Conservation (phyloP, 2,113 vertebrate genomes). For the Columbina picui region DNA sequence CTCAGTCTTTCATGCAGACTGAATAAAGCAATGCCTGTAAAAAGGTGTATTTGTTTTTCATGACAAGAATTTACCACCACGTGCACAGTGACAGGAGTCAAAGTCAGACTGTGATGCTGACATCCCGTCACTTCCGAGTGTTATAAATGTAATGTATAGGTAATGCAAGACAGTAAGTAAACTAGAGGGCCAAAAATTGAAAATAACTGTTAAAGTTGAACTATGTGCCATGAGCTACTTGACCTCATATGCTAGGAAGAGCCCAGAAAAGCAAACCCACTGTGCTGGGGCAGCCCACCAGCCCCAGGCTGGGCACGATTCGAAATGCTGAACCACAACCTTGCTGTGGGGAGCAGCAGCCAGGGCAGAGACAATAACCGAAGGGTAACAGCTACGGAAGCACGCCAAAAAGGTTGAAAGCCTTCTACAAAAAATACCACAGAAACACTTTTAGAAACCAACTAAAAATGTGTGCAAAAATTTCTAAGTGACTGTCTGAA, state of each 20-base stretch:
- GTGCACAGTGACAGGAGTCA: not conserved
- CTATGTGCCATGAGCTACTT: not conserved
- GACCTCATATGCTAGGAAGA: not conserved
- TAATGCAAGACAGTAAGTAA: not conserved
- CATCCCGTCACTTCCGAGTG: not conserved
- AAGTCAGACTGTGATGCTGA: not conserved
- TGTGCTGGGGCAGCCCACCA: not conserved
- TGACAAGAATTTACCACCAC: not conserved
- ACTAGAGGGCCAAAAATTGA: not conserved
- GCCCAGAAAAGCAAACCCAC: not conserved
- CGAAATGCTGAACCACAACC: not conserved
- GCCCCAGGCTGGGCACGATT: fast-evolving
- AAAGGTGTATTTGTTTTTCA: not conserved
- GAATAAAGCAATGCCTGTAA: not conserved
- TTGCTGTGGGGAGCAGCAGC: not conserved
- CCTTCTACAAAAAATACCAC: not conserved
- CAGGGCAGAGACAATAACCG: not conserved
- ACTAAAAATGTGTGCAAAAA: not conserved
- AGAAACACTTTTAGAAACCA: not conserved
- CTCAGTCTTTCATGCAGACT: not conserved
- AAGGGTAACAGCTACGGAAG: not conserved
- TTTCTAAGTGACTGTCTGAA: not conserved
- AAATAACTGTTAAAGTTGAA: not conserved
- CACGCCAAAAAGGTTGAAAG: not conserved
- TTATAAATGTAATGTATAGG: not conserved